Percentiles rank a stretch among this genome's conserved stretches.
Conservation (phyloP, 2,888 invertebrate genomes). For the Xestia sexstrigata region DNA sequence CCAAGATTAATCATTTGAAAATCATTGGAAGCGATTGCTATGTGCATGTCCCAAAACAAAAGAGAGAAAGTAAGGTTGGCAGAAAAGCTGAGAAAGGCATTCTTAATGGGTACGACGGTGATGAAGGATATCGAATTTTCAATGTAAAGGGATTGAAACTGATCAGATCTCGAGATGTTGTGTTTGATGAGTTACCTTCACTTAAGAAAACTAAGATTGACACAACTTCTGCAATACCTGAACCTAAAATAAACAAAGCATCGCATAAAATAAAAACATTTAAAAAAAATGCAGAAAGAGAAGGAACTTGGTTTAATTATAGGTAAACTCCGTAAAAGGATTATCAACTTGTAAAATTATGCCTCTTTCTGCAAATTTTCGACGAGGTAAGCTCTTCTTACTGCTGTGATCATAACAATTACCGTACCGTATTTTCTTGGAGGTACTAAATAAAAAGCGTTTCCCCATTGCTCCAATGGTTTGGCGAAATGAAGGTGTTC, state of each 20-base stretch:
- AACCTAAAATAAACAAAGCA: slow-evolving; percentile 28
- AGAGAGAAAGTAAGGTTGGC: no score
- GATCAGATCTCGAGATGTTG: no score
- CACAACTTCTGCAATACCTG: no score
- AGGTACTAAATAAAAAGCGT: slow-evolving; percentile 24
- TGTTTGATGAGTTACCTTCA: no score
- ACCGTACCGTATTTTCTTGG: slow-evolving; percentile 16
- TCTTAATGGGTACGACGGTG: no score
- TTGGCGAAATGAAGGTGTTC: slow-evolving; percentile 38
- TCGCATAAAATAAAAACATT: slow-evolving; percentile 1
- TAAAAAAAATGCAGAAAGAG: slow-evolving; percentile 14
- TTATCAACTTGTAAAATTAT: slow-evolving; percentile 65
- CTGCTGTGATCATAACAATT: slow-evolving; percentile 29
- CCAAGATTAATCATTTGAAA: no score
- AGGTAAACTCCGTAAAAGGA: slow-evolving; percentile 46
- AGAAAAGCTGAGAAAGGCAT: no score
- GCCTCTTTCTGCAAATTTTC: slow-evolving; percentile 84
- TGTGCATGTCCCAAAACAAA: no score
- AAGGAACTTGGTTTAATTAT: slow-evolving; percentile 2
- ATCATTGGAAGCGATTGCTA: no score
- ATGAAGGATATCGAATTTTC: no score
- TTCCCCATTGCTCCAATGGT: slow-evolving; percentile 10
- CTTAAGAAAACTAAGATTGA: no score
- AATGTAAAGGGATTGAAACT: no score
- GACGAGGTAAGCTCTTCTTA: slow-evolving; percentile 76